Evolutionary conservation across 2,113 vertebrate species (phyloP).

Genomic region (Hyperopisus bebe): DNA sequence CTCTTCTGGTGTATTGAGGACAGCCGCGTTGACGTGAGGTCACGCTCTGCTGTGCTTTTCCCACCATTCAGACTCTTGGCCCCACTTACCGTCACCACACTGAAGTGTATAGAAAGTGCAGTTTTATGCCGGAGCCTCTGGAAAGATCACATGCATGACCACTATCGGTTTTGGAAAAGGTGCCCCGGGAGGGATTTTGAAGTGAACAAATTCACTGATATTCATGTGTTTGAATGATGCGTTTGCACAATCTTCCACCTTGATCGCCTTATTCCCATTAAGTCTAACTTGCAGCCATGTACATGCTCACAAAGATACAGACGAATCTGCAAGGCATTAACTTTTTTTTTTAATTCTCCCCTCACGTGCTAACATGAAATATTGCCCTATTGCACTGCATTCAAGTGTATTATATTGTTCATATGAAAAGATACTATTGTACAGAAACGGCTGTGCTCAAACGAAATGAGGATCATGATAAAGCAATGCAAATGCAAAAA

Average conservation of each 20-base stretch:
- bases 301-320: neutral
- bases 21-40: neutral
- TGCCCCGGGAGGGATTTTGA: neutral
- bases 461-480: constrained; percentile 3
- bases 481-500: neutral
- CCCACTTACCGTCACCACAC: neutral
- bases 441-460: constrained; percentile 1
- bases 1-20: neutral
- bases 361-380: neutral
- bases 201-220: constrained; percentile 2
- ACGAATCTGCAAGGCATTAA: constrained; percentile 19
- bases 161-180: neutral
- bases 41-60: neutral
- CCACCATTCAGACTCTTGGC: neutral
- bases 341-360: neutral
- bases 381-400: constrained; percentile 9
- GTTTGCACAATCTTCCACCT: constrained; percentile 10
- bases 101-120: neutral
- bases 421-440: constrained; percentile 22
- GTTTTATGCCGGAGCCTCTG: neutral
- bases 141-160: neutral
- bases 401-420: constrained; percentile 21
- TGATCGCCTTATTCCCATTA: constrained; percentile 4
- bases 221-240: neutral
- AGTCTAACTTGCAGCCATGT: neutral